Conservation (phyloP, 2,888 invertebrate species). For the Ochropacha duplaris region DNA sequence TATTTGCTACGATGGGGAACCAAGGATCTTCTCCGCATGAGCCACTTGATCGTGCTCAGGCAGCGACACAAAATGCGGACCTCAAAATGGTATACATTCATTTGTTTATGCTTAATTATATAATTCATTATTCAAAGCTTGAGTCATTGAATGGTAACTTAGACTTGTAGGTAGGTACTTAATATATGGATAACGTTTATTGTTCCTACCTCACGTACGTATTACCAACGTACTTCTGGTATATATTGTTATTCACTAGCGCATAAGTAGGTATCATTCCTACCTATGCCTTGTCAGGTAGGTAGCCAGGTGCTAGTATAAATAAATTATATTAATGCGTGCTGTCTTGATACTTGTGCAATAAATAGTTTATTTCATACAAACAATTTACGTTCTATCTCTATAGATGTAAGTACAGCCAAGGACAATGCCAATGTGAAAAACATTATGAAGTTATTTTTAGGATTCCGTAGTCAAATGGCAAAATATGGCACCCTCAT, state of each 20-base stretch:
- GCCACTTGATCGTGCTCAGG: slow-evolving; percentile 88
- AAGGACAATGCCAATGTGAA: too few species aligned
- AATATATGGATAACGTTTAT: slow-evolving; percentile 34
- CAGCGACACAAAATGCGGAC: slow-evolving; percentile 66
- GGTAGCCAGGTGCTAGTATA: background rate
- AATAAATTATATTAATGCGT: too few species aligned
- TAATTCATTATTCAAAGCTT: slow-evolving; percentile 43
- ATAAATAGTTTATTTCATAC: too few species aligned
- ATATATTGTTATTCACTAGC: background rate
- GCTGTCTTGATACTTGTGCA: too few species aligned
- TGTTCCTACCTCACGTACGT: slow-evolving; percentile 29
- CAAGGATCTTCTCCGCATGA: slow-evolving; percentile 92
- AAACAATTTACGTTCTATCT: background rate
- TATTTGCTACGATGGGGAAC: slow-evolving; percentile 86
- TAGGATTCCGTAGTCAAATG: too few species aligned
- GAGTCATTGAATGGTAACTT: slow-evolving; percentile 34
- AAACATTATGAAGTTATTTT: too few species aligned
- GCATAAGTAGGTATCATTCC: background rate
- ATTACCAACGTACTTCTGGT: slow-evolving; percentile 18
- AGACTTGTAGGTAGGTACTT: slow-evolving; percentile 7
- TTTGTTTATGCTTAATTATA: slow-evolving; percentile 43
- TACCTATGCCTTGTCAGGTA: background rate
- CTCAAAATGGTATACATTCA: slow-evolving; percentile 72
- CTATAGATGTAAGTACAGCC: too few species aligned
- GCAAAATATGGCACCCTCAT: too few species aligned